These are phyloP conservation scores for Ruditapes philippinarum DNA, from an alignment of 1,140 invertebrate genomes.

Conservation along the genomic window DNA sequence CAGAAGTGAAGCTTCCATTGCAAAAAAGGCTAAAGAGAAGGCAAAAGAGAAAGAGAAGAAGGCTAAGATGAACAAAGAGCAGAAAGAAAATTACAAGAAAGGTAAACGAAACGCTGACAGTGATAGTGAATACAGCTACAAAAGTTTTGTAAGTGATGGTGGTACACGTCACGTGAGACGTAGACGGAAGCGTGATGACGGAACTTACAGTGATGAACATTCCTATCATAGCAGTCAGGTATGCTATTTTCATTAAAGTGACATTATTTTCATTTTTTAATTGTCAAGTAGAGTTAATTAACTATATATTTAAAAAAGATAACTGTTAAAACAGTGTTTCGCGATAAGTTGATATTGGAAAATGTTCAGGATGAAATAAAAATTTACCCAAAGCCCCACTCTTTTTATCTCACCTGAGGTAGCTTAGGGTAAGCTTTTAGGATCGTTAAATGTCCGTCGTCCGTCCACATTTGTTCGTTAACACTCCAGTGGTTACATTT, in stretches of 20 bases:
- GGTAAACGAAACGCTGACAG: slow-evolving; percentile 81
- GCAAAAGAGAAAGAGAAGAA: slow-evolving; percentile 50
- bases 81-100: slow-evolving; percentile 72
- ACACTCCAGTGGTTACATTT: too few species aligned
- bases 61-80: slow-evolving; percentile 69
- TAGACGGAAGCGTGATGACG: slow-evolving; percentile 81
- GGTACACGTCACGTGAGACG: slow-evolving; percentile 84
- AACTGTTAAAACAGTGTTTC: too few species aligned
- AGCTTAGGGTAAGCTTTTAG: too few species aligned
- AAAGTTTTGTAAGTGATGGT: slow-evolving; percentile 82
- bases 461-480: too few species aligned
- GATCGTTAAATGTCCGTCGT: too few species aligned
- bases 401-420: too few species aligned
- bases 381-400: too few species aligned
- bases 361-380: too few species aligned
- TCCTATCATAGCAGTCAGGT: slow-evolving; percentile 85
- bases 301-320: too few species aligned
- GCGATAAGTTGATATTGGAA: too few species aligned
- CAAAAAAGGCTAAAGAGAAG: slow-evolving; percentile 39
- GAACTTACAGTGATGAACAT: slow-evolving; percentile 82
- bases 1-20: neutral
- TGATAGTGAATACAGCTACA: slow-evolving; percentile 85
- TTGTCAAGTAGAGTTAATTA: too few species aligned
- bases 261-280: too few species aligned
- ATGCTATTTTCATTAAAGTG: neutral